phyloP scores from a whole-genome alignment of 2,888 invertebrate species.

The Leptarthrus brevirostris region DNA sequence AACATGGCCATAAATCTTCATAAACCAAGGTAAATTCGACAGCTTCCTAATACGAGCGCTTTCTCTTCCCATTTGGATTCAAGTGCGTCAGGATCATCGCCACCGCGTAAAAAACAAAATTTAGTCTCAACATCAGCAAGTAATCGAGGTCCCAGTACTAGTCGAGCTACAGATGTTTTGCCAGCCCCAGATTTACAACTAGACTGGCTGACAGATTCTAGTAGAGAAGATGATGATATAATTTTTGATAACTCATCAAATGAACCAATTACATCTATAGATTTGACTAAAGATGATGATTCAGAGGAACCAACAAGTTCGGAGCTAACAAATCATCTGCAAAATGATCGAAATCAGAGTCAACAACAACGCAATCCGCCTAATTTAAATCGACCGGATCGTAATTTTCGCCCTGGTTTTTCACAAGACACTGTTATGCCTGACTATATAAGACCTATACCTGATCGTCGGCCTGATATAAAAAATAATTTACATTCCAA shows the following conservation, averaged over 20 bases:
- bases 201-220: slow-evolving; percentile 77
- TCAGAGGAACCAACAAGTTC: slow-evolving; percentile 42
- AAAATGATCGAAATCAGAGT: background rate
- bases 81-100: slow-evolving; percentile 5
- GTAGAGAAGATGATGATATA: slow-evolving; percentile 74
- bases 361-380: slow-evolving; percentile 1
- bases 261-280: slow-evolving; percentile 69
- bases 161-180: slow-evolving; percentile 65
- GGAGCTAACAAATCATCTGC: background rate
- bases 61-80: slow-evolving; percentile 21
- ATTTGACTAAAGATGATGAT: slow-evolving; percentile 73
- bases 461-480: background rate
- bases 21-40: slow-evolving; percentile 1
- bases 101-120: slow-evolving; percentile 20
- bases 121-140: background rate
- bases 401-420: background rate
- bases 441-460: background rate
- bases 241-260: slow-evolving; percentile 66
- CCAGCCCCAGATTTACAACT: slow-evolving; percentile 80
- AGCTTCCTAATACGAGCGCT: slow-evolving; percentile 7
- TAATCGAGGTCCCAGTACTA: background rate
- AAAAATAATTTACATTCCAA: slow-evolving; percentile 8
- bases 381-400: slow-evolving; percentile 16
- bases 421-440: background rate
- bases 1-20: slow-evolving; percentile 37